phyloP scores from a whole-genome alignment of 2,113 vertebrate genomes.

The Chionodraco myersi region DNA sequence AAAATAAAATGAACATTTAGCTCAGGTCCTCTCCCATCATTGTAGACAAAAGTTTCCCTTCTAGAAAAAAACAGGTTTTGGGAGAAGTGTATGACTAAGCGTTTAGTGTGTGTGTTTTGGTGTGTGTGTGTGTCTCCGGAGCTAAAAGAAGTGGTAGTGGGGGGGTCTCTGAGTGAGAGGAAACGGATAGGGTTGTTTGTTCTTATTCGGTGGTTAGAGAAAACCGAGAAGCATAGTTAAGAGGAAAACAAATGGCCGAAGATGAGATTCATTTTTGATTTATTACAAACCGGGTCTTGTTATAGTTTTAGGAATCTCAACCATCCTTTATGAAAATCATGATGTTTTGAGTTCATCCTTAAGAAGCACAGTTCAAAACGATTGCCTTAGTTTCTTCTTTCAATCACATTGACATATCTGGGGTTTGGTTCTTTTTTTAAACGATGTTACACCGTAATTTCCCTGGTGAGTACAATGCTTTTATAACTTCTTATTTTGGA shows the following conservation, averaged over 20 bases:
- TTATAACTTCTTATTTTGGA: background rate
- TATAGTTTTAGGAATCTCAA: background rate
- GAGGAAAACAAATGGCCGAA: background rate
- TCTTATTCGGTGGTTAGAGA: conserved; percentile 36
- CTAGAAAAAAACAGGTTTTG: conserved; percentile 63
- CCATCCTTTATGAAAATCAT: background rate
- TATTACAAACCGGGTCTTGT: background rate
- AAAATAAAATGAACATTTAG: conserved; percentile 83
- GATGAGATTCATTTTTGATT: background rate
- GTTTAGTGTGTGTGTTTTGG: conserved; percentile 11
- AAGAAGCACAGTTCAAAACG: background rate
- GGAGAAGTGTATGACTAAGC: background rate
- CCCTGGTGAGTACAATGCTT: background rate
- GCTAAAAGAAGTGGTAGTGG: conserved; percentile 99
- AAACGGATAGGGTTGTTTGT: conserved; percentile 23
- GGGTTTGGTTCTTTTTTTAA: background rate
- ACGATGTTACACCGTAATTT: background rate
- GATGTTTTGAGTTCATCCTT: too few species aligned
- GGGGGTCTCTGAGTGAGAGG: conserved; percentile 18
- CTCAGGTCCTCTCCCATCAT: conserved; percentile 83
- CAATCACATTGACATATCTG: background rate
- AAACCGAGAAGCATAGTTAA: conserved; percentile 12
- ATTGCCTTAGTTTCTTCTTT: background rate
- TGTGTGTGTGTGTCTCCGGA: conserved; percentile 77
- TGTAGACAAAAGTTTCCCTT: conserved; percentile 83